Evolutionary conservation across 2,888 invertebrate species (phyloP).

Genomic region (Dryococelus australis): DNA sequence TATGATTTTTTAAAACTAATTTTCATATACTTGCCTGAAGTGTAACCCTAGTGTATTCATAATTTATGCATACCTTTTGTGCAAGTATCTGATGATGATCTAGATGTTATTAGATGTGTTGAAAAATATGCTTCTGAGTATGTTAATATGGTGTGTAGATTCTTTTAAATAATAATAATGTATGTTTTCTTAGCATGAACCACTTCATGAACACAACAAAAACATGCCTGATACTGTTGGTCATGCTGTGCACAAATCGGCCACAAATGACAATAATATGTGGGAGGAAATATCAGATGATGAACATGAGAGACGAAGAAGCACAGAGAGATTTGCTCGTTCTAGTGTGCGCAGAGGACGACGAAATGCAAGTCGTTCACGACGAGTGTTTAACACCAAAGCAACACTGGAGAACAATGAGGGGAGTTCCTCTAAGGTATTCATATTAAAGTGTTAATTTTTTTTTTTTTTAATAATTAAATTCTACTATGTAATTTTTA

Average conservation of each 20-base stretch:
- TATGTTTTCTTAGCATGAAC: not conserved
- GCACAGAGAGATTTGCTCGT: slow-evolving; percentile 70
- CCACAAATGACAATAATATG: not conserved
- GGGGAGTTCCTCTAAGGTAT: slow-evolving; percentile 45
- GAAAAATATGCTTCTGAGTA: too few species aligned
- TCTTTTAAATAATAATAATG: not conserved
- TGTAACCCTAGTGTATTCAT: too few species aligned
- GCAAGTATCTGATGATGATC: too few species aligned
- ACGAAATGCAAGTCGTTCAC: slow-evolving; percentile 49
- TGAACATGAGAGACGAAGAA: slow-evolving; percentile 69
- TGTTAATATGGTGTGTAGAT: too few species aligned
- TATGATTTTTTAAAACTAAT: too few species aligned
- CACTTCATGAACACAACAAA: slow-evolving; percentile 5
- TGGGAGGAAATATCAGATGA: slow-evolving; percentile 54
- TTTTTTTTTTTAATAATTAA: not conserved
- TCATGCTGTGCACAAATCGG: not conserved
- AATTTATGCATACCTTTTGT: too few species aligned
- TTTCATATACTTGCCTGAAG: too few species aligned
- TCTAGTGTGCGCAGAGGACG: slow-evolving; percentile 67
- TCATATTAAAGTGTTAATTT: not conserved
- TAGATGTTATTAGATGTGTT: too few species aligned
- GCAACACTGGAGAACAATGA: slow-evolving; percentile 39
- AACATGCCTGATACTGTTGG: not conserved
- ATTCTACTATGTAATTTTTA: not conserved
- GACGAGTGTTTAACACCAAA: slow-evolving; percentile 21